A percentile compares a stretch with the other conserved stretches of the same genome.
These are phyloP conservation scores for Bergia puertoricense DNA, from an alignment of 92 coral and sea anemone genomes.

Conservation along the genomic window DNA sequence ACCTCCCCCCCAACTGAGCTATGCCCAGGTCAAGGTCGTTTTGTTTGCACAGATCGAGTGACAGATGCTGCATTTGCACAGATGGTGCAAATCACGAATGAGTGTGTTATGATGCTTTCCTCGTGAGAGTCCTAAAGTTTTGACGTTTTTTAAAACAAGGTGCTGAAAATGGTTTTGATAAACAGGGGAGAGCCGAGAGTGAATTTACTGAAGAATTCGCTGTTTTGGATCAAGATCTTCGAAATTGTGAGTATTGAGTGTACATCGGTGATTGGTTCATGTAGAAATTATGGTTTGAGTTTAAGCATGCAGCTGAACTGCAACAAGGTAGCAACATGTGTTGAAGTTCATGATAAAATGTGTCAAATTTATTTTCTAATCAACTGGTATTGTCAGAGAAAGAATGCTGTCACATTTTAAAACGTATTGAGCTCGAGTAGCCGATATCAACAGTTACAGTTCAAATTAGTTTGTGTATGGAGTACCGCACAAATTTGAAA, in stretches of 20 bases:
- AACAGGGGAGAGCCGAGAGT: constrained; percentile 72
- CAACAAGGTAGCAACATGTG: neutral
- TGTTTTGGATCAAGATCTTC: constrained; percentile 76
- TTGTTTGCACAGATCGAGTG: no score
- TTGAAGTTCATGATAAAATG: neutral
- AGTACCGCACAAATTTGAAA: no score
- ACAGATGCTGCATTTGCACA: no score
- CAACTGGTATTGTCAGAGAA: neutral
- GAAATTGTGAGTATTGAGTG: constrained; percentile 72
- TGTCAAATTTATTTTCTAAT: no score
- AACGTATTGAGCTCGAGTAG: neutral
- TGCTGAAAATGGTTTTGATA: constrained; percentile 63
- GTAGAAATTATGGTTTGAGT: neutral
- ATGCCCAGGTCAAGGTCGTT: no score
- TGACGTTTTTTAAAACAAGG: neutral
- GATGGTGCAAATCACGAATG: neutral
- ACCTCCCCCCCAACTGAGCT: neutral
- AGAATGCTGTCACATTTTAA: neutral
- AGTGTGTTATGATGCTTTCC: neutral
- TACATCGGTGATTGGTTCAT: neutral
- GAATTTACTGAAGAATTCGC: constrained; percentile 61
- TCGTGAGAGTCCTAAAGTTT: neutral
- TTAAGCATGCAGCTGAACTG: neutral
- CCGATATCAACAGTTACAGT: neutral
- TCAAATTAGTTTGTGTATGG: no score